Base-by-base conservation (phyloP, 2,888 invertebrate genomes). In the Dasypogon diadema region DNA sequence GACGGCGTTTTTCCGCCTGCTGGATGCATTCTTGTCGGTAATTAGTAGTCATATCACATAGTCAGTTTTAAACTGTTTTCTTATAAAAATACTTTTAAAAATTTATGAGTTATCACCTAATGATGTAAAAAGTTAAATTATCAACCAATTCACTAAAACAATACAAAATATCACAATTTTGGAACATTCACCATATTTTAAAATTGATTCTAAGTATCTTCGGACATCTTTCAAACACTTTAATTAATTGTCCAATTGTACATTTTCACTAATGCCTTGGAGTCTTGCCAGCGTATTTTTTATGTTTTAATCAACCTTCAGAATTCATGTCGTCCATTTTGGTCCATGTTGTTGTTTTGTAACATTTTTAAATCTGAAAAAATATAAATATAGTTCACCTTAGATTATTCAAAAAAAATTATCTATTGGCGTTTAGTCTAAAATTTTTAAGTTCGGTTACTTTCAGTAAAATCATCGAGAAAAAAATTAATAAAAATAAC, bases 1-100 rank as follows among this genome's bases (percentile, higher is more conserved):
- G 80, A 79, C 56, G 80, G 79, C 84, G 85, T 85, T 85, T 86
- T 86, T 84, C 85, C 87, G 84, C 85, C 86, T 84, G 86, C 85
- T 85, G 85, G 84, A 85, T 86, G 85, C 86, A 86, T 86, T 81
- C 82, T 84, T 83, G 82, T 82, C 75, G 83, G 82, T 83, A 83
- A 81, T 83, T 83, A 83, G 84, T 83, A 84, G 84, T 85, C 86
- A 86, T 86, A 86, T 86, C 86, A 86, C 84, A 84, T 78, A 75
- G 74, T 78, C 68, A 76, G 51, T 76, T 75, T 75, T 12, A 70
- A 70, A 70, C 70, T 70, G 70, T 24, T 51, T 70, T 16, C 54
- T 70, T 70, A 70, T 46, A 70, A 70, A 70, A 70, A 70, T 34
- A 30, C 16, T 70, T n/a, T 54, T 54, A 46, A 12, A 48, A 68